Base-by-base conservation (phyloP, 2,113 vertebrate genomes). In the Jacana jacana region DNA sequence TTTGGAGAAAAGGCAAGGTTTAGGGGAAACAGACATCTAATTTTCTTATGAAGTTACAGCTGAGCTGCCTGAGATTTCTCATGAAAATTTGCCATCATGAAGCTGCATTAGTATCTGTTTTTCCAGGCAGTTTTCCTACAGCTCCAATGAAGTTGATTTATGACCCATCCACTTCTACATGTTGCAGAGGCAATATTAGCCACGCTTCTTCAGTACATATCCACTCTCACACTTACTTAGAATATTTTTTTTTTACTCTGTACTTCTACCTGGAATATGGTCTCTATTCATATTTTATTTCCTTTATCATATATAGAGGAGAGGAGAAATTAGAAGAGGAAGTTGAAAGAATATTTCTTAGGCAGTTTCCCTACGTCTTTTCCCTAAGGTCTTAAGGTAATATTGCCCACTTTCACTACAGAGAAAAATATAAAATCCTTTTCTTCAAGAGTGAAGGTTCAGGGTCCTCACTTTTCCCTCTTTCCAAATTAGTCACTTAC, bases 61-160 rank as follows among this genome's bases (percentile, higher is more conserved):
- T 86, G 42, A 78, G 77, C 69, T 93, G 61, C 57, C 78, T 61
- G n/a, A 87, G 72, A 66, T 82, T 95, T 82, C 49, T 88, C 49
- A 35, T 35, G 49, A 20, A 66, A 51, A 85, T 95, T 82, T 77
- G 3, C 35, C n/a, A 61, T 58, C 77, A 37, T n/a, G 79, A 93
- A 60, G 68, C 23, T 71, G 49, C 39, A 52, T 75, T 78, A 88
- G 39, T 64, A 68, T 82, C 66, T 90, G 55, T 65, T 95, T 96
- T 91, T 86, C 75, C 58, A 73, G 40, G 37, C 58, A 88, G 37
- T 73, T 94, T 95, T 91, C 63, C 78, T 96, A 49, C 49, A 70
- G 75, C 58, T 93, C 5, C 31, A 61, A 28, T 66, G 91, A 91
- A 85, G 58, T 33, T 95, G 81, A 95, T 96, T 91, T 96, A 96